Percentiles rank a stretch among this genome's conserved stretches.
phyloP scores from a whole-genome alignment of 2,797 vertebrate species.

The Alauda arvensis region DNA sequence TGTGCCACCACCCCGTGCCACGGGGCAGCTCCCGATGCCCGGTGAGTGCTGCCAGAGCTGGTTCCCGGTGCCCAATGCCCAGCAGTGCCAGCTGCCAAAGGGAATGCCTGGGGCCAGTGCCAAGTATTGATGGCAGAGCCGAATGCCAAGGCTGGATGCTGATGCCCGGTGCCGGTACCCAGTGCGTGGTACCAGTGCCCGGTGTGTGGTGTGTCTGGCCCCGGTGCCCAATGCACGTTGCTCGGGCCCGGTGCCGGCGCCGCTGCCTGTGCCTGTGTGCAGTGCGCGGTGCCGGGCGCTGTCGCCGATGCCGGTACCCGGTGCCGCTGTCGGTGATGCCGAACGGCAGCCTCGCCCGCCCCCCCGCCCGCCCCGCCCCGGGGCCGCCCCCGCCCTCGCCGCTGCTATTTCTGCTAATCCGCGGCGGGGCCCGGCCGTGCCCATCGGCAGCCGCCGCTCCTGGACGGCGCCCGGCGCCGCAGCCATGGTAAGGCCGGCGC shows the following conservation, averaged over 20 bases:
- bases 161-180: background rate
- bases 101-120: background rate
- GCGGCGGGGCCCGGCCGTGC: constrained; percentile 19
- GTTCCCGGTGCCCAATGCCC: background rate
- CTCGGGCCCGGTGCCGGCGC: too few species aligned
- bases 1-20: background rate
- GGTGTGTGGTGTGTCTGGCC: too few species aligned
- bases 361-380: background rate
- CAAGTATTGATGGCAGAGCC: background rate
- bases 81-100: background rate
- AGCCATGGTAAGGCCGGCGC: constrained; percentile 30
- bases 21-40: background rate
- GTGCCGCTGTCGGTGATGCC: background rate
- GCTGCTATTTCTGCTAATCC: constrained; percentile 20
- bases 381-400: background rate
- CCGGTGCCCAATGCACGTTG: too few species aligned
- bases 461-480: constrained; percentile 24
- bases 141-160: background rate
- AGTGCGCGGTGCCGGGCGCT: too few species aligned
- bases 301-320: background rate
- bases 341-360: background rate
- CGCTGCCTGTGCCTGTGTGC: too few species aligned
- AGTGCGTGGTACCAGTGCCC: too few species aligned
- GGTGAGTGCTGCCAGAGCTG: background rate
- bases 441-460: background rate